Conservation (phyloP, 23 tunicate genomes). For the Halocynthia aurantium region DNA sequence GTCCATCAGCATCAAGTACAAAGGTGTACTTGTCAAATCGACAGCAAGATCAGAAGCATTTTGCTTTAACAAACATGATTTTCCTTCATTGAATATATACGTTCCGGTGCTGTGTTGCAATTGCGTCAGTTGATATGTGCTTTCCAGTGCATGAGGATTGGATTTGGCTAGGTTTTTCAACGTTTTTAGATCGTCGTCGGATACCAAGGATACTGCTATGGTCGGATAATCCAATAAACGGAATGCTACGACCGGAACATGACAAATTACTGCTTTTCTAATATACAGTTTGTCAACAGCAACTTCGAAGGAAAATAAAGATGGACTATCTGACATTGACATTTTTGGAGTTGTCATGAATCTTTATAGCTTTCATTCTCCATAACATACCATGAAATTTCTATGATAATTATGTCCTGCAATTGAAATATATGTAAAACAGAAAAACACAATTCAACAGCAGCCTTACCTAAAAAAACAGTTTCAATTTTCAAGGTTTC, state of each 20-base stretch:
- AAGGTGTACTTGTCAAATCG: neutral
- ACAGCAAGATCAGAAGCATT: constrained; percentile 3
- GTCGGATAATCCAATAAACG: constrained; percentile 18
- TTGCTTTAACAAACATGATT: constrained; percentile 11
- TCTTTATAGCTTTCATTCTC: too few species aligned
- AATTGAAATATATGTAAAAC: too few species aligned
- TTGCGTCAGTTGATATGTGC: neutral
- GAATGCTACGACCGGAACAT: constrained; percentile 4
- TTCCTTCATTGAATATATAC: constrained; percentile 13
- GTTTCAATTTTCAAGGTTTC: too few species aligned
- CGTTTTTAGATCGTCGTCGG: constrained; percentile 17
- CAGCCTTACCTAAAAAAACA: too few species aligned
- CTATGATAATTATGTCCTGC: too few species aligned
- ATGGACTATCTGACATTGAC: neutral
- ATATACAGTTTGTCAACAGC: constrained; percentile 18
- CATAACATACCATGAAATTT: too few species aligned
- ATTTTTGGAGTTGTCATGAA: too few species aligned
- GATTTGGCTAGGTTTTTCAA: neutral
- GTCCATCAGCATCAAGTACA: constrained; percentile 17
- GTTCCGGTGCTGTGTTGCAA: constrained; percentile 26
- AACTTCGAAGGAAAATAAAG: constrained; percentile 20
- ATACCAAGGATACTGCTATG: neutral
- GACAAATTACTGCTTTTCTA: constrained; percentile 11
- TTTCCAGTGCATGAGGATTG: constrained; percentile 2
- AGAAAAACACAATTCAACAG: too few species aligned